Base-by-base conservation (phyloP, 1,140 invertebrate genomes). In the Psilanteris sp. region DNA sequence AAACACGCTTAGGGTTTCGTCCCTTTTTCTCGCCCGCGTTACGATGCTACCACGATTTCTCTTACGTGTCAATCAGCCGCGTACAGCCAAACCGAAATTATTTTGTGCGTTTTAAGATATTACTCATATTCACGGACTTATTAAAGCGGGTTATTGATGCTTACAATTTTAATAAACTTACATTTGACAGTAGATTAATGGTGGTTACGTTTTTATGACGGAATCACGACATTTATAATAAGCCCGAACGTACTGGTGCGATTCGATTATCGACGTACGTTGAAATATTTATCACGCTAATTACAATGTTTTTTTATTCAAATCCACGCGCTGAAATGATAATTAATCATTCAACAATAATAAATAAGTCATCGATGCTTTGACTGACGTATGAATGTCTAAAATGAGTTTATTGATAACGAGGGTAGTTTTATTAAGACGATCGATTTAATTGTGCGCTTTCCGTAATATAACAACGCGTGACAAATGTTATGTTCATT, bases 1-100 rank as follows among this genome's bases (percentile, higher is more conserved):
- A 71, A 70, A 77, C 77, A 75, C 55, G 54, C 27, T 54, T 43
- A 46, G 61, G 64, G 50, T n/a, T 29, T 16, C 15, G 14, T 16
- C 57, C 66, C 66, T 43, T 34, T 48, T 39, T 24, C 20, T 57
- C 27, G 11, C n/a, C 18, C 29, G 11, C 31, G 26, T 18, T 41
- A 26, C 34, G 18, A 50, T 7, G 24, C 6, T 41, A 4, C 34
- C 11, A 48, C 18, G 20, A 52, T 55, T 62, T 72, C 50, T 57
- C 50, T 48, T 62, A 72, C 41, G 39, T 62, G 48, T 72, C 68
- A 64, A 73, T 73, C 68, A 46, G 48, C 1, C 11, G 29, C 16
- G 24, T 22, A 24, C 31, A n/a, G 34, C 16, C 36, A 34, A 34
- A 27, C 4, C 20, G 6, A 52, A 52, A 64, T 64, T 43, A 18